Conservation (phyloP, 2,797 vertebrate genomes). For the Falco berigora region DNA sequence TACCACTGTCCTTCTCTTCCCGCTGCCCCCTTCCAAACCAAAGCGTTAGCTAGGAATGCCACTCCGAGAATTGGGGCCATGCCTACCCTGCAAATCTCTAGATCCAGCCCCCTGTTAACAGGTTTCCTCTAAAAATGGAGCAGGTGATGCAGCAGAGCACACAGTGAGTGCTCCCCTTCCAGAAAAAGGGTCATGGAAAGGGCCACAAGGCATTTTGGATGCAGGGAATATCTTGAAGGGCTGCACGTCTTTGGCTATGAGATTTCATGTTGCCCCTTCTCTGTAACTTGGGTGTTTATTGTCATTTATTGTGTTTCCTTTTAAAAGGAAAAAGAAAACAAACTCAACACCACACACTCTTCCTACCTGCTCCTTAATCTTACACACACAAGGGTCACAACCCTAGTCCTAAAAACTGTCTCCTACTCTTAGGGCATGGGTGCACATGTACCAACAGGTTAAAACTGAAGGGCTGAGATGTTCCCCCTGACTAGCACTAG, state of each 20-base stretch:
- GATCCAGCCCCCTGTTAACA: neutral
- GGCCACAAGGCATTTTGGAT: neutral
- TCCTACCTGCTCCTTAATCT: neutral
- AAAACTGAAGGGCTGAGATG: neutral
- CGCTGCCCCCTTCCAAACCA: neutral
- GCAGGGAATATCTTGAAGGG: neutral
- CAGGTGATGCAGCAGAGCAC: neutral
- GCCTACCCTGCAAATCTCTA: neutral
- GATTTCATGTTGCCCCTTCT: neutral
- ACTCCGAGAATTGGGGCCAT: neutral
- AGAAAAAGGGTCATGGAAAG: neutral
- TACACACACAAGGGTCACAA: neutral
- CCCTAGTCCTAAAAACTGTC: neutral
- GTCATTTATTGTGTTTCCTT: neutral
- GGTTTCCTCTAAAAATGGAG: neutral
- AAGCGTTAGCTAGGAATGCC: neutral
- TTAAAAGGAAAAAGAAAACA: neutral
- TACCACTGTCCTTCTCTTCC: neutral
- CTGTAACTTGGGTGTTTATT: neutral
- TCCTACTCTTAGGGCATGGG: neutral
- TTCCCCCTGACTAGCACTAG: neutral
- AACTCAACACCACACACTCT: neutral
- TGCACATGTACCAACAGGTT: neutral
- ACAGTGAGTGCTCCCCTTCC: fast-evolving
- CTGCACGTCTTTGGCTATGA: neutral